Conservation (phyloP, 2,113 vertebrate species). For the Podarcis raffonei region DNA sequence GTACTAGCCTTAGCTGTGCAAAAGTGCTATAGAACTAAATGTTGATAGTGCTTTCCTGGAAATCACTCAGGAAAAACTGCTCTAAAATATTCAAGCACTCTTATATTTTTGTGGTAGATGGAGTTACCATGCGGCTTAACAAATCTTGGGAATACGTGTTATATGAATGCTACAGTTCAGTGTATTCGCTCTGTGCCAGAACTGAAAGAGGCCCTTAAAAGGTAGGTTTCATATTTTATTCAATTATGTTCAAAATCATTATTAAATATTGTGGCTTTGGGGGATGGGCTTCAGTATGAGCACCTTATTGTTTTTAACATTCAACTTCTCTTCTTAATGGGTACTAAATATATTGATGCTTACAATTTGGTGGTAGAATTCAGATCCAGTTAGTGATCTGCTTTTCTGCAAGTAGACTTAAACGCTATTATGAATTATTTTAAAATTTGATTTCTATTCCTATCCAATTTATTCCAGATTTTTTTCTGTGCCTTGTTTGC, state of each 20-base stretch:
- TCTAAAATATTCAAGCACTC: conserved; percentile 25
- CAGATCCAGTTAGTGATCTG: background rate
- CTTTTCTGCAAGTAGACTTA: background rate
- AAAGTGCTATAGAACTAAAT: background rate
- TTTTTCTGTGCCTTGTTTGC: background rate
- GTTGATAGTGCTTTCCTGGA: background rate
- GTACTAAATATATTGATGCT: background rate
- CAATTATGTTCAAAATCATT: background rate
- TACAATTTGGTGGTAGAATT: background rate
- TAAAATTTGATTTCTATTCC: background rate
- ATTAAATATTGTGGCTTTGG: background rate
- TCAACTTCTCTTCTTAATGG: background rate
- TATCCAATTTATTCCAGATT: background rate
- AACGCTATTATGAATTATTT: background rate
- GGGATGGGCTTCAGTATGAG: background rate
- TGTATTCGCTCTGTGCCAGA: conserved; percentile 98
- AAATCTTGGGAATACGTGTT: conserved; percentile 98
- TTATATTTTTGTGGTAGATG: conserved; percentile 81
- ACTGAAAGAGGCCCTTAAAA: conserved; percentile 92
- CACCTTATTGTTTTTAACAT: background rate
- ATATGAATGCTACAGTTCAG: conserved; percentile 99
- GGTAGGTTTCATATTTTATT: conserved; percentile 70
- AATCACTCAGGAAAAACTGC: background rate
- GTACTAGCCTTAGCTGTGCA: background rate
- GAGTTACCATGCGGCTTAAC: conserved; percentile 96